Percentiles rank a stretch among this genome's conserved stretches.
phyloP scores from a whole-genome alignment of 2,888 invertebrate species.

The Serrognathus titanus region DNA sequence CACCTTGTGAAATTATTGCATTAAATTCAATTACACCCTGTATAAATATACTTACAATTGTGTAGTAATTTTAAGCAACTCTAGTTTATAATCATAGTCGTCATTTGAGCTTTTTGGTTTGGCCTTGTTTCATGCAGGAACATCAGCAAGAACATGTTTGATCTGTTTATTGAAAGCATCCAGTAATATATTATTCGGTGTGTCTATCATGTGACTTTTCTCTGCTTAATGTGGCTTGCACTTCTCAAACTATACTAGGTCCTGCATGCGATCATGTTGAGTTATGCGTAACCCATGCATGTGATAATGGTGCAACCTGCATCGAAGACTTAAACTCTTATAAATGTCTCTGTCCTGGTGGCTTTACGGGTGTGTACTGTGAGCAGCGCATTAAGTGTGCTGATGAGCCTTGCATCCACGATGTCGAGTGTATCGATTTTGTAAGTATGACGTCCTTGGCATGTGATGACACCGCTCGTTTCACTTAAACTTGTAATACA shows the following conservation, averaged over 20 bases:
- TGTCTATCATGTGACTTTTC: no score
- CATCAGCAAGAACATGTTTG: no score
- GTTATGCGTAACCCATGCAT: constrained; percentile 44
- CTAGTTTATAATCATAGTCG: no score
- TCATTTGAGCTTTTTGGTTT: no score
- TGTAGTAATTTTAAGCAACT: no score
- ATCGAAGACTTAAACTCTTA: constrained; percentile 34
- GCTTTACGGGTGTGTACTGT: constrained; percentile 45
- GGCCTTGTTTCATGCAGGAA: no score
- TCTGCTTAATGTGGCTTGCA: constrained; percentile 22
- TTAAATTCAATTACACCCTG: no score
- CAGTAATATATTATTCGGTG: background rate
- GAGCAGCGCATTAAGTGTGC: constrained; percentile 50
- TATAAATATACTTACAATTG: no score
- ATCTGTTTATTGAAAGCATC: no score
- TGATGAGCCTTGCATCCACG: constrained; percentile 60
- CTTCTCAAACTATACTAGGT: constrained; percentile 28
- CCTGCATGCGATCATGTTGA: constrained; percentile 37
- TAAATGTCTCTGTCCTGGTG: constrained; percentile 46
- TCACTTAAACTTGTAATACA: background rate
- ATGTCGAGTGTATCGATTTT: constrained; percentile 58
- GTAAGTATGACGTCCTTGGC: constrained; percentile 51
- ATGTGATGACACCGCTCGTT: constrained; percentile 1
- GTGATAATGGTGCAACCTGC: constrained; percentile 56
- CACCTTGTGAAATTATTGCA: no score